Percentiles rank a stretch among this genome's conserved stretches.
Evolutionary conservation across 2,797 vertebrate genomes (phyloP).

Genomic region (Acanthiza pusilla): DNA sequence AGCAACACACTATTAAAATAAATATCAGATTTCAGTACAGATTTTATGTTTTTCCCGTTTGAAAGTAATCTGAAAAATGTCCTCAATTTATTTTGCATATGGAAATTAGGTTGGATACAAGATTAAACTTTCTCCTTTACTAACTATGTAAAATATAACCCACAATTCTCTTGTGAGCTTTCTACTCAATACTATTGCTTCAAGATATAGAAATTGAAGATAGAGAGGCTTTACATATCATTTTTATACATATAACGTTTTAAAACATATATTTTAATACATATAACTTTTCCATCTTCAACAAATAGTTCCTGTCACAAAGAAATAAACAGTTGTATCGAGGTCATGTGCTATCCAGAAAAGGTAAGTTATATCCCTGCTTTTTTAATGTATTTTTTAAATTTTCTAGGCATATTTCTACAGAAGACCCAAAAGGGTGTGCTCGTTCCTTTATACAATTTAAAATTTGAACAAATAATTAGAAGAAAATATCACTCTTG

Average conservation of each 20-base stretch:
- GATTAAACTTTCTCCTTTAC: neutral
- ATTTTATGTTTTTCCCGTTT: neutral
- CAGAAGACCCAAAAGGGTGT: neutral
- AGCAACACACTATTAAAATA: slow-evolving; percentile 11
- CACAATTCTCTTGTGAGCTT: neutral
- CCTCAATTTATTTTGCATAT: neutral
- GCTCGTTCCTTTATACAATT: neutral
- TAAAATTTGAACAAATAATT: neutral
- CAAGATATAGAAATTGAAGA: neutral
- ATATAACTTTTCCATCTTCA: neutral
- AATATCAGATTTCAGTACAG: slow-evolving; percentile 3
- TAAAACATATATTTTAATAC: neutral
- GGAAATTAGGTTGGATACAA: neutral
- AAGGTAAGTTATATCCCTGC: neutral
- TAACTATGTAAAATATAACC: neutral
- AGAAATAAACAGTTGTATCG: neutral
- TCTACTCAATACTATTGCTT: neutral
- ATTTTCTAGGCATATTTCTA: neutral
- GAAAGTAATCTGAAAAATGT: neutral
- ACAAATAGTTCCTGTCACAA: neutral
- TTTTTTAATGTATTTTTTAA: neutral
- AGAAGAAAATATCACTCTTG: neutral
- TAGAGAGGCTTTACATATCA: neutral
- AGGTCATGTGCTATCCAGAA: neutral
- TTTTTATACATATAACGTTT: neutral